A percentile compares a stretch with the other conserved stretches of the same genome.
Evolutionary conservation across 2,113 vertebrate species (phyloP).

Genomic region (Cariama cristata): DNA sequence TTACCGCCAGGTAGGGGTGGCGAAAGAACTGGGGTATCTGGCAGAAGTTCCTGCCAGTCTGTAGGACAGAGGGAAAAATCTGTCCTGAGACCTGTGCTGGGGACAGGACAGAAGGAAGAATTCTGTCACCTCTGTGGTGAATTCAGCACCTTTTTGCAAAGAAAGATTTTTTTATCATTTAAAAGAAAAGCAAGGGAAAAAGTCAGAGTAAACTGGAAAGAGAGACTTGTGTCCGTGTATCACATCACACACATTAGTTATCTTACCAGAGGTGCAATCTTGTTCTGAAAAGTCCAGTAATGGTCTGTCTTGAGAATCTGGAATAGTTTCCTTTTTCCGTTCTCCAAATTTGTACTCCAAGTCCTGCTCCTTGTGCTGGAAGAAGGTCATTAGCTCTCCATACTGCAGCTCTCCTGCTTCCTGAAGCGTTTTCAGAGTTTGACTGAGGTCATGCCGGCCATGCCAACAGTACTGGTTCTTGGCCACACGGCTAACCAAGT

Average conservation of each 20-base stretch:
- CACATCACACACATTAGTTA: neutral
- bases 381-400: constrained; percentile 83
- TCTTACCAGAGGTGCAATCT: constrained; percentile 81
- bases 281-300: constrained; percentile 73
- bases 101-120: neutral
- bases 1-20: neutral
- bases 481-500: constrained; percentile 90
- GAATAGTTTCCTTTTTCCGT: constrained; percentile 51
- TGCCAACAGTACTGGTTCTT: constrained; percentile 96
- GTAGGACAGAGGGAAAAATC: neutral
- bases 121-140: neutral
- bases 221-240: neutral
- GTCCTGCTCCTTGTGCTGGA: constrained; percentile 75
- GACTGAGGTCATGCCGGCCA: constrained; percentile 82
- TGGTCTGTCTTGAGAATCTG: constrained; percentile 59
- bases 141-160: neutral
- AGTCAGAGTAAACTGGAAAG: neutral
- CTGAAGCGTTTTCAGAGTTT: constrained; percentile 86
- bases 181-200: neutral
- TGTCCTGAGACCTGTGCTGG: neutral
- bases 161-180: neutral
- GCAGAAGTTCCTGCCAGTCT: neutral
- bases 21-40: neutral
- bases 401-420: constrained; percentile 84
- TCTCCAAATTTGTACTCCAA: constrained; percentile 64